Evolutionary conservation across 2,888 invertebrate genomes (phyloP).

Genomic region (Anthrax anthrax): DNA sequence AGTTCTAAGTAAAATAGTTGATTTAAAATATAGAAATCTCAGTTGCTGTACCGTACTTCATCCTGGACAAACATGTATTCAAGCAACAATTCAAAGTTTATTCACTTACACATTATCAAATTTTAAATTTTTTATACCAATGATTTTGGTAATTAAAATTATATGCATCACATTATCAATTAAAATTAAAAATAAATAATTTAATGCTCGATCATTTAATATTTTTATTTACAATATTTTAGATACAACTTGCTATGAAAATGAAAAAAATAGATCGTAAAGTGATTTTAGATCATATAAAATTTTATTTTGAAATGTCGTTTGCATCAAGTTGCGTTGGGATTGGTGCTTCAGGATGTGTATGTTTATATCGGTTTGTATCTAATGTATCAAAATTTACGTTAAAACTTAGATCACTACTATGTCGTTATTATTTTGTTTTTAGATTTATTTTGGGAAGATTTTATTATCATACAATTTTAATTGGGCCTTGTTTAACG

Average conservation of each 20-base stretch:
- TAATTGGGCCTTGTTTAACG: slow-evolving; percentile 16
- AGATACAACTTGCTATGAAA: slow-evolving; percentile 2
- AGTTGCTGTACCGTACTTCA: slow-evolving; percentile 20
- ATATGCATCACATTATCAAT: too few relatives aligned
- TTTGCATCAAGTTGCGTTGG: neutral
- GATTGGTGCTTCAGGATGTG: neutral
- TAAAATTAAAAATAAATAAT: too few relatives aligned
- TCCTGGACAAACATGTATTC: slow-evolving; percentile 14
- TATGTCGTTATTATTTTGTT: neutral
- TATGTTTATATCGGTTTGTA: neutral
- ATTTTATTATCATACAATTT: slow-evolving; percentile 14
- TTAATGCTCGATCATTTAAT: too few relatives aligned
- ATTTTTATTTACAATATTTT: neutral
- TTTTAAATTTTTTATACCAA: slow-evolving; percentile 16
- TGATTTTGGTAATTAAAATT: slow-evolving; percentile 1
- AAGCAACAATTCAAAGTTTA: slow-evolving; percentile 11
- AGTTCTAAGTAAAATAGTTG: slow-evolving; percentile 18
- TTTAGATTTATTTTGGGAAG: slow-evolving; percentile 16
- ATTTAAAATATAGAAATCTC: slow-evolving; percentile 12
- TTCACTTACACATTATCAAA: slow-evolving; percentile 14
- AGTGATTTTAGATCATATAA: neutral
- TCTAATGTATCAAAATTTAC: neutral
- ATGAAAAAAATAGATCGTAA: neutral
- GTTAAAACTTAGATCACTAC: too few relatives aligned
- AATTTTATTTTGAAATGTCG: neutral